Evolutionary conservation across 2,888 invertebrate species (phyloP), one percentile per base, ranked within the genome.

Genomic region (Hemithea aestivaria): DNA sequence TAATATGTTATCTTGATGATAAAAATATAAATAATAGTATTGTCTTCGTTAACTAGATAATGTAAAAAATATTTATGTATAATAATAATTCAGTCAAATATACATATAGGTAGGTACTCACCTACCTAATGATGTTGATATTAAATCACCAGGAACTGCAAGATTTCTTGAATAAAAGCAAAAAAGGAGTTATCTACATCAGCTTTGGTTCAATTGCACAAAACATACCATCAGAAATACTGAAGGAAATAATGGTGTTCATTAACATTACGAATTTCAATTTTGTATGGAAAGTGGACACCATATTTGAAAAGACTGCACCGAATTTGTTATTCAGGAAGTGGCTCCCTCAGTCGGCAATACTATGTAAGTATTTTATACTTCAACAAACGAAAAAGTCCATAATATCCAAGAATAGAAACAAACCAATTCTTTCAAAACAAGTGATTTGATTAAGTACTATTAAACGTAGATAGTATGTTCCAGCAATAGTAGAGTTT

Each of bases 341-440:
- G 45, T 94, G 93, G 94, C 68, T 93, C 69, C 93, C 93, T 0
- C 94, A 94, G 57, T 89, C 89, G 37, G 92, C 93, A 53, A 88
- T 94, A 44, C 75, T 94, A 27, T 90, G 93, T 89, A 63, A 87
- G 88, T 87, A 10, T n/a, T n/a, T n/a, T n/a, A n/a, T n/a, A n/a
- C n/a, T n/a, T n/a, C n/a, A n/a, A n/a, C n/a, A n/a, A n/a, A n/a
- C n/a, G n/a, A n/a, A n/a, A n/a, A n/a, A n/a, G n/a, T n/a, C n/a
- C n/a, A n/a, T n/a, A n/a, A n/a, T n/a, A n/a, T n/a, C n/a, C n/a
- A n/a, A n/a, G n/a, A n/a, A n/a, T n/a, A n/a, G n/a, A n/a, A n/a
- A n/a, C n/a, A n/a, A n/a, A n/a, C n/a, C n/a, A n/a, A n/a, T n/a
- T n/a, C n/a, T n/a, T n/a, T n/a, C n/a, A n/a, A n/a, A n/a, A n/a